Base-by-base conservation (phyloP, 2,113 vertebrate genomes). In the Henicopernis longicauda region DNA sequence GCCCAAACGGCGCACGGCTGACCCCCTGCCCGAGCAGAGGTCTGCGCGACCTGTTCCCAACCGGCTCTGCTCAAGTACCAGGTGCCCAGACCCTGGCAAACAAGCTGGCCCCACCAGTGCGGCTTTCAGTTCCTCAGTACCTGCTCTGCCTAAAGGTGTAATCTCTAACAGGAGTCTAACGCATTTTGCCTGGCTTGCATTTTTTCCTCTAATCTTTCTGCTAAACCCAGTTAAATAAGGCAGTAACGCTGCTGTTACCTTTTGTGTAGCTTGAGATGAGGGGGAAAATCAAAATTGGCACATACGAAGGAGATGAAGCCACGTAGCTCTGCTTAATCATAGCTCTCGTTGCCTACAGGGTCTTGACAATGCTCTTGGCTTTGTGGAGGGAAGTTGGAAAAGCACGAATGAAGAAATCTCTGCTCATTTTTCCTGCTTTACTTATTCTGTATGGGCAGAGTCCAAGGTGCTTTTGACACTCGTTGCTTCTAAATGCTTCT, bases 241-340 rank as follows among this genome's bases (percentile, higher is more conserved):
- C 10, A 17, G 0, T 42, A 45, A 72, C 8, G 16, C 67, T 52
- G 71, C 8, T 27, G 40, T 61, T 55, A 8, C 31, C 62, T 44
- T 54, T 52, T 67, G 10, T 8, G 25, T 38, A 11, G 74, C 42
- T 72, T 52, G 47, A 65, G 44, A 12, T 27, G n/a, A 31, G 8
- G 38, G 31, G 17, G 22, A 7, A 55, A 44, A 65, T 67, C 16
- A 34, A 52, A 78, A 58, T 3, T 62, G 40, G 26, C 25, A 3
- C 21, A 3, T 32, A 14, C 1, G 2, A 34, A 58, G 25, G 40
- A 65, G 62, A 2, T 21, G 19, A 59, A 83, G 27, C 5, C 22
- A 14, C 0, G 0, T 15, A 34, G 34, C 42, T 73, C 54, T 80
- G 4, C 7, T 3, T 47, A 31, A 44, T 57, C 14, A 0, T 2